Base-by-base conservation (phyloP, 2,113 vertebrate species). In the Excalfactoria chinensis region DNA sequence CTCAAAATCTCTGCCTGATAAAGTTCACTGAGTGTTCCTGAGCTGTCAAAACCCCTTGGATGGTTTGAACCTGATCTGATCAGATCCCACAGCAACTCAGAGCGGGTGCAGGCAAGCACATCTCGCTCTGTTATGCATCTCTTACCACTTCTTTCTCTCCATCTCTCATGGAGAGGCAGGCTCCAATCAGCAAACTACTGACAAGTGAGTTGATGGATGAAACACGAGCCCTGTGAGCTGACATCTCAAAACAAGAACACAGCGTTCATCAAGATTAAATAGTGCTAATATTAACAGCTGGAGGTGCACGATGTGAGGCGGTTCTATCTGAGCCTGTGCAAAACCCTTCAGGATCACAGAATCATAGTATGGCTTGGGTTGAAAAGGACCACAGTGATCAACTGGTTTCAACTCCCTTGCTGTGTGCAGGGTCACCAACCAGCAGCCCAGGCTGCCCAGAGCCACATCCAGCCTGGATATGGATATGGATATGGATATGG, bases 41-140 rank as follows among this genome's bases (percentile, higher is more conserved):
- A 89, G 58, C 35, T 46, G 34, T 83, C 72, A 43, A n/a, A 63
- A 13, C 49, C 72, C 40, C 43, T n/a, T 41, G 8, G 59, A 4
- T 43, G 59, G 51, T 44, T 86, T 40, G 35, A 83, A 77, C 18
- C 51, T 3, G 7, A 88, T 18, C 48, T 25, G 73, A 53, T 59
- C 2, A 3, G 43, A 46, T 20, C 56, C 63, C 28, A 71, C 34
- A 58, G 48, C 63, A 67, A 1, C 51, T 63, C 51, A 30, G 32
- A 71, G n/a, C 1, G 5, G 58, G 60, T 30, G 2, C 0, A 0
- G 23, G 17, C 23, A 62, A 76, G 32, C 28, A 46, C 1, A 0
- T 32, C 44, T 20, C 18, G 12, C 37, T 55, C 74, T 0, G 0
- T 19, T 5, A 32, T 4, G 30, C n/a, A 66, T 10, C 59, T 73